phyloP scores from a whole-genome alignment of 2,797 vertebrate species.

The Coilia nasus region DNA sequence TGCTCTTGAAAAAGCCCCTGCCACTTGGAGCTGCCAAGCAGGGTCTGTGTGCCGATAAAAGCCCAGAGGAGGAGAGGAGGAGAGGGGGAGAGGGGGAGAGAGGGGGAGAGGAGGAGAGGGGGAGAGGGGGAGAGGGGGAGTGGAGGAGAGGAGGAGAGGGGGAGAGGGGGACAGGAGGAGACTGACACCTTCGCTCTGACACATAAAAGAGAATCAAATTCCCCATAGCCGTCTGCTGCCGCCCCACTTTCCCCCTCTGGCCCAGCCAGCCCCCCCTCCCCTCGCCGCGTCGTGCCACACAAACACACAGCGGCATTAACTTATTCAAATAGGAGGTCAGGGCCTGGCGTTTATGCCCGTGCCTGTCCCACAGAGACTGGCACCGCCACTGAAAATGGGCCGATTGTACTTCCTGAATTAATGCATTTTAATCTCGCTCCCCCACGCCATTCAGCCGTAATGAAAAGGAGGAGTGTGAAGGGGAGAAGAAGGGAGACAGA shows the following conservation, averaged over 20 bases:
- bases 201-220: conserved; percentile 86
- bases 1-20: conserved; percentile 57
- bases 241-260: background rate
- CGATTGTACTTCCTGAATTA: conserved; percentile 84
- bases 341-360: conserved; percentile 77
- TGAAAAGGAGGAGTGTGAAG: conserved; percentile 55
- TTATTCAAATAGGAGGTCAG: conserved; percentile 91
- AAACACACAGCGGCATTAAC: conserved; percentile 85
- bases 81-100: too few species aligned
- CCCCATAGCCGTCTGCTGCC: conserved; percentile 80
- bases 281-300: conserved; percentile 82
- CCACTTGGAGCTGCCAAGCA: conserved; percentile 82
- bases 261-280: conserved; percentile 27
- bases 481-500: conserved; percentile 38
- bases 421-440: conserved; percentile 81
- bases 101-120: too few species aligned
- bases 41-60: conserved; percentile 82
- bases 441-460: conserved; percentile 56
- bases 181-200: conserved; percentile 89
- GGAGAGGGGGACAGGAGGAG: conserved; percentile 52
- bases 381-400: conserved; percentile 73
- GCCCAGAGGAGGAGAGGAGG: conserved; percentile 75
- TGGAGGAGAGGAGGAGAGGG: too few species aligned
- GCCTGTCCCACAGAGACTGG: conserved; percentile 73
- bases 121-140: too few species aligned